A percentile compares a stretch with the other conserved stretches of the same genome.
Evolutionary conservation across 2,113 vertebrate species (phyloP).

Genomic region (Chloroceryle aenea): DNA sequence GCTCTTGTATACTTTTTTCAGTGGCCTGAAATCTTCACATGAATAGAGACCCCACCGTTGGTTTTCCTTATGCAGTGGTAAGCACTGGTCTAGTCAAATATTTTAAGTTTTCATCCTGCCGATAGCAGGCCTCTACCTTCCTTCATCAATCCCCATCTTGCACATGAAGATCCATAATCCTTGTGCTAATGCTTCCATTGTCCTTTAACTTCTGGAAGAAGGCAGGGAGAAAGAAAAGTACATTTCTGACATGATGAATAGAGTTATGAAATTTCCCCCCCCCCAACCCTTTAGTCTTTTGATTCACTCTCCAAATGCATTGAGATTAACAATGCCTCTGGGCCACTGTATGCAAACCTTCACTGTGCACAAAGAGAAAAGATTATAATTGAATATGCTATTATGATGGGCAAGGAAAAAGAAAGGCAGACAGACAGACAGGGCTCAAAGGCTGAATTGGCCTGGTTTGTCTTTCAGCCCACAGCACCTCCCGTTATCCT

Average conservation of each 20-base stretch:
- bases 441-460: slow-evolving; percentile 61
- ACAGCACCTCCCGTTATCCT: slow-evolving; percentile 76
- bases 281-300: slow-evolving; percentile 60
- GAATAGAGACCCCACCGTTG: not conserved
- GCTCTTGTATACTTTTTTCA: not conserved
- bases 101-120: not conserved
- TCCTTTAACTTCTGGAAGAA: slow-evolving; percentile 62
- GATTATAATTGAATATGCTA: slow-evolving; percentile 78
- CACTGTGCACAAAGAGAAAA: slow-evolving; percentile 68
- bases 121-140: not conserved
- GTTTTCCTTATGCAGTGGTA: not conserved
- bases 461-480: slow-evolving; percentile 71
- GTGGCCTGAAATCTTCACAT: not conserved
- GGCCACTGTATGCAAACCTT: slow-evolving; percentile 76
- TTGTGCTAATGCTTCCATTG: slow-evolving; percentile 57
- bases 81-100: not conserved
- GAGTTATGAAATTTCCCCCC: slow-evolving; percentile 41
- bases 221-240: slow-evolving; percentile 51
- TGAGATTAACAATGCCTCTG: slow-evolving; percentile 74
- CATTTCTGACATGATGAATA: slow-evolving; percentile 77
- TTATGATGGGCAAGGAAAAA: slow-evolving; percentile 67
- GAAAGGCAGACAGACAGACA: slow-evolving; percentile 61
- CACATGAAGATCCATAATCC: slow-evolving; percentile 55
- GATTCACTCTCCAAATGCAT: slow-evolving; percentile 74
- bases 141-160: slow-evolving; percentile 2